phyloP scores from a whole-genome alignment of 2,888 invertebrate species.

The Conus canariensis region DNA sequence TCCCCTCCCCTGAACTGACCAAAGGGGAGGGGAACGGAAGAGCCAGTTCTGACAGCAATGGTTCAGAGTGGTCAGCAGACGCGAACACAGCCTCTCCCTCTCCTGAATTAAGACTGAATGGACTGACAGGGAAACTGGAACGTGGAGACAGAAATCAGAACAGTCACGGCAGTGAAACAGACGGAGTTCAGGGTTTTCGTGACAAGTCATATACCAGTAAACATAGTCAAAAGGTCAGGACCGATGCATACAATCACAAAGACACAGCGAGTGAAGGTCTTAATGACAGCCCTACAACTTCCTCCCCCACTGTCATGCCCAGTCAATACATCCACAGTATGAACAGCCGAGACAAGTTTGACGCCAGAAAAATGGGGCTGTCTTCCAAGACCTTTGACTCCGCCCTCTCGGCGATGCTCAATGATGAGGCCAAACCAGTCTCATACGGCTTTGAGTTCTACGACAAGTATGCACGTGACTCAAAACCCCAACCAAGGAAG shows the following conservation, averaged over 20 bases:
- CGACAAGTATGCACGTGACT: slow-evolving; percentile 65
- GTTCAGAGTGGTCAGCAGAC: background rate
- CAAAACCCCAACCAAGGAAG: slow-evolving; percentile 43
- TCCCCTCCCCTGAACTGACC: background rate
- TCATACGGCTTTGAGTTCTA: slow-evolving; percentile 55
- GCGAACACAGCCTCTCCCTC: background rate
- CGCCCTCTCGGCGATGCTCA: slow-evolving; percentile 68
- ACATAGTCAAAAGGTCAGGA: background rate
- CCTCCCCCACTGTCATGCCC: slow-evolving; percentile 53
- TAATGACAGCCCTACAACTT: background rate
- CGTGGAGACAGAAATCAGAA: background rate
- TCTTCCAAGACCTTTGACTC: slow-evolving; percentile 70
- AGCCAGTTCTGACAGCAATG: background rate
- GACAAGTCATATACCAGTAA: no score
- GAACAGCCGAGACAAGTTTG: slow-evolving; percentile 63
- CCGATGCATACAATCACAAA: background rate
- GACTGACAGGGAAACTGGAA: background rate
- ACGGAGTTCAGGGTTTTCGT: background rate
- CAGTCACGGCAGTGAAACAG: background rate
- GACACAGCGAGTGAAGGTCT: background rate
- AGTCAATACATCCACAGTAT: slow-evolving; percentile 68
- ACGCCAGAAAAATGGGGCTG: slow-evolving; percentile 68
- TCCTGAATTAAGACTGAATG: background rate
- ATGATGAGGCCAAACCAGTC: slow-evolving; percentile 49
- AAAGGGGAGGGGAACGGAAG: background rate